phyloP scores from a whole-genome alignment of 1,140 invertebrate species.

The Neocloeon triangulifer region DNA sequence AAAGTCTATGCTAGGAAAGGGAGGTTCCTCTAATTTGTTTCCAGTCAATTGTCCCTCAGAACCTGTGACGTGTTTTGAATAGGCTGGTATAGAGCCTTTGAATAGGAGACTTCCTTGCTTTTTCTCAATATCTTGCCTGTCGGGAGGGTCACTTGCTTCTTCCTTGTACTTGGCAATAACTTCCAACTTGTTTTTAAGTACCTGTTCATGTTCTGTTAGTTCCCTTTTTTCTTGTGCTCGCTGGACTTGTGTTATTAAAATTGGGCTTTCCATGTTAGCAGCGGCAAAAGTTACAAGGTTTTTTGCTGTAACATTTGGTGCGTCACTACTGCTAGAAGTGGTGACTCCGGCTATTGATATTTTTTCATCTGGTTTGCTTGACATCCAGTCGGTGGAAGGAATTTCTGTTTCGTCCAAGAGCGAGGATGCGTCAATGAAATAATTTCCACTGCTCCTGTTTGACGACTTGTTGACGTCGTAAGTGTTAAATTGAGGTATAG shows the following conservation, averaged over 20 bases:
- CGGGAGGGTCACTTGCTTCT: constrained; percentile 18
- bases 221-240: constrained; percentile 8
- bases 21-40: constrained; percentile 5
- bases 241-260: constrained; percentile 8
- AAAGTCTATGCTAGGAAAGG: constrained; percentile 15
- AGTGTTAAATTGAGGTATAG: no score
- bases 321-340: no score
- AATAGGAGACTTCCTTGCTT: constrained; percentile 30
- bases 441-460: no score
- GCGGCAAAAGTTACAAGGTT: no score
- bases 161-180: constrained; percentile 21
- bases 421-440: constrained; percentile 51
- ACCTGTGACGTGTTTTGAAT: constrained; percentile 23
- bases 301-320: no score
- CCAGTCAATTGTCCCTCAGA: constrained; percentile 14
- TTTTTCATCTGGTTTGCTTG: no score
- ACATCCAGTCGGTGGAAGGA: no score
- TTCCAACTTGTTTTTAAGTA: constrained; percentile 25
- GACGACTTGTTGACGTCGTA: no score
- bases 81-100: constrained; percentile 27
- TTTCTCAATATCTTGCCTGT: constrained; percentile 29
- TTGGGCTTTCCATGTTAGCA: no score
- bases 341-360: no score
- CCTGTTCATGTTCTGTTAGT: constrained; percentile 16
- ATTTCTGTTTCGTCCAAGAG: constrained; percentile 37